Evolutionary conservation across 2,888 invertebrate species (phyloP).

Genomic region (Andricus quercusramuli): DNA sequence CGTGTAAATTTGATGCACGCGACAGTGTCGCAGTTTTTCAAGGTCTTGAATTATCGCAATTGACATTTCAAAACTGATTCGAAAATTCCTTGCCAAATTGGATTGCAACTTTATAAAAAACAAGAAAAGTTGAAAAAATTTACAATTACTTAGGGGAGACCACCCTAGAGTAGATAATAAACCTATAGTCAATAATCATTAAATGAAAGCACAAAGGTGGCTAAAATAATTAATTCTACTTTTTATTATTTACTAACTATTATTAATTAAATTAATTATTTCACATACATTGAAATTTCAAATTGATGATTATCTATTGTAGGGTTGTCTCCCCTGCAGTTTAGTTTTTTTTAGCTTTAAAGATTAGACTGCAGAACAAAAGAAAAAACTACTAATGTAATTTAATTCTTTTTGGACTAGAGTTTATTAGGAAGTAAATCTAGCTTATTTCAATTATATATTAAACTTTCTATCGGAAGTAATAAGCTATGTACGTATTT

Average conservation of each 20-base stretch:
- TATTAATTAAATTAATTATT: no score
- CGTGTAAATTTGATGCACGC: slow-evolving; percentile 22
- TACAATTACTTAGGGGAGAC: background rate
- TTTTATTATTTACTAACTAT: no score
- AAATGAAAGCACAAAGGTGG: background rate
- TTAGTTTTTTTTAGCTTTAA: no score
- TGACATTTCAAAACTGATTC: background rate
- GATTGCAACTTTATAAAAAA: background rate
- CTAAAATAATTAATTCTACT: no score
- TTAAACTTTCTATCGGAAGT: background rate
- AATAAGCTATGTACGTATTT: background rate
- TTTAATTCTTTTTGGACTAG: no score
- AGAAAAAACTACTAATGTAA: no score
- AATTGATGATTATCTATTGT: no score
- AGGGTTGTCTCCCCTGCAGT: background rate
- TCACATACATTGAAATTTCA: no score
- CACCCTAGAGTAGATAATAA: no score
- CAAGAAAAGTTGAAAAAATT: background rate
- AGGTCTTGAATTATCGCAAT: background rate
- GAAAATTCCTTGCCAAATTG: background rate
- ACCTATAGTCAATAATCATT: no score
- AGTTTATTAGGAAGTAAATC: no score
- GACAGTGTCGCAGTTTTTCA: slow-evolving; percentile 1
- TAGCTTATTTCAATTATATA: background rate
- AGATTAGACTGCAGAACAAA: no score